Evolutionary conservation across 2,113 vertebrate genomes (phyloP).

Genomic region (Pimephales promelas): DNA sequence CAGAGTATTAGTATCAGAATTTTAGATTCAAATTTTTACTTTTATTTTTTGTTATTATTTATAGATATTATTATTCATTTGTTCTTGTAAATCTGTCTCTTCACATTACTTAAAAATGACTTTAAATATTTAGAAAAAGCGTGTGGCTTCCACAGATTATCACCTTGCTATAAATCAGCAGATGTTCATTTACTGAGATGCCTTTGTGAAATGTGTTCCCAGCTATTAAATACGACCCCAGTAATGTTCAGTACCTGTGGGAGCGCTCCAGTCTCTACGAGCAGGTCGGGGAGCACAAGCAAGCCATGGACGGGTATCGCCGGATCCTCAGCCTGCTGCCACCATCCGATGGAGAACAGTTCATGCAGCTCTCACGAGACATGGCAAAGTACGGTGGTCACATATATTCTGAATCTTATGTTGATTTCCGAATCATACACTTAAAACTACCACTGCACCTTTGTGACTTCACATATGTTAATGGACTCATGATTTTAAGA

Average conservation of each 20-base stretch:
- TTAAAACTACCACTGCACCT: not conserved
- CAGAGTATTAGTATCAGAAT: too few species aligned
- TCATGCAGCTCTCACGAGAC: constrained; percentile 95
- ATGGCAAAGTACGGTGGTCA: constrained; percentile 89
- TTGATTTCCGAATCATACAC: not conserved
- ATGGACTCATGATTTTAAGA: not conserved
- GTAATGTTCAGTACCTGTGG: constrained; percentile 95
- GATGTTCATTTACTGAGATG: not conserved
- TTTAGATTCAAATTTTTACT: too few species aligned
- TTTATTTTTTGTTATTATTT: too few species aligned
- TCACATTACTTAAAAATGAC: not conserved
- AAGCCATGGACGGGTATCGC: constrained; percentile 97
- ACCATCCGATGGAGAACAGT: constrained; percentile 89
- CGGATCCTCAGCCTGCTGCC: constrained; percentile 89
- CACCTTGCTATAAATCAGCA: not conserved
- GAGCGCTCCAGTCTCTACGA: constrained; percentile 93
- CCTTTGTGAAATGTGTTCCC: not conserved
- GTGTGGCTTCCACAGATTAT: too few species aligned
- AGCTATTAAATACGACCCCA: constrained; percentile 93
- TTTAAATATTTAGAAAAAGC: not conserved
- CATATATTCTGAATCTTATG: not conserved
- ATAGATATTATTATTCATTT: too few species aligned
- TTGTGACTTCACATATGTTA: not conserved
- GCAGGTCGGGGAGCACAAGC: constrained; percentile 91
- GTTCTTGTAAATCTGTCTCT: not conserved